phyloP scores from a whole-genome alignment of 2,113 vertebrate genomes.

The Maccullochella peelii region DNA sequence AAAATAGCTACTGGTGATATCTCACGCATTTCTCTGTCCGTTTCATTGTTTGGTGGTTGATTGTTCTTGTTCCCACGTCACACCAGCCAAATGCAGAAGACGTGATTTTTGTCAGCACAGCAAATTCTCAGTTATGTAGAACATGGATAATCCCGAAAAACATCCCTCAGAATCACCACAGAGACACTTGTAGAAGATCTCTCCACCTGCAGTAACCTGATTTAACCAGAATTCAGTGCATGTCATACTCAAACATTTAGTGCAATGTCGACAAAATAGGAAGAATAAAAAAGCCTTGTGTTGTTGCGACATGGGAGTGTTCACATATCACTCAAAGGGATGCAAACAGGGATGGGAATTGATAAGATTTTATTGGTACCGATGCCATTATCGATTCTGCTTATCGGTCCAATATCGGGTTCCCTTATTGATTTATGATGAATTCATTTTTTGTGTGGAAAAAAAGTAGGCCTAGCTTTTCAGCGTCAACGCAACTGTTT shows the following conservation, averaged over 20 bases:
- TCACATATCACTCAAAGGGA: too few species aligned
- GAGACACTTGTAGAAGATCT: not conserved
- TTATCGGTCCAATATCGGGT: too few species aligned
- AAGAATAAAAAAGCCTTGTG: not conserved
- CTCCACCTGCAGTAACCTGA: not conserved
- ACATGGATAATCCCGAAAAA: conserved; percentile 4
- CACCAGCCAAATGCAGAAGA: conserved; percentile 8
- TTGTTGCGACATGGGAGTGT: not conserved
- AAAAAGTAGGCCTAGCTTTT: too few species aligned
- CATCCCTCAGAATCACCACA: not conserved
- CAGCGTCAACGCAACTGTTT: too few species aligned
- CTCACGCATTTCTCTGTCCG: not conserved
- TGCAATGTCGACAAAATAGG: too few species aligned
- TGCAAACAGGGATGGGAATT: too few species aligned
- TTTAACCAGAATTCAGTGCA: not conserved
- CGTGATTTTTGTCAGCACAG: not conserved
- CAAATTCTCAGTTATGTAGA: conserved; percentile 17
- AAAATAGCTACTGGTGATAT: conserved; percentile 38
- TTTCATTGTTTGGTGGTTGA: conserved; percentile 17
- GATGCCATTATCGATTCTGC: too few species aligned
- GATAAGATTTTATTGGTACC: too few species aligned
- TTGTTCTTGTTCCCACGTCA: conserved; percentile 2
- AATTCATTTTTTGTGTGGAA: too few species aligned
- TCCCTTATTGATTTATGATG: too few species aligned
- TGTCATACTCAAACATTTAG: not conserved